These are phyloP conservation scores for Chloroceryle aenea DNA, from an alignment of 2,113 vertebrate species.

Conservation along the genomic window DNA sequence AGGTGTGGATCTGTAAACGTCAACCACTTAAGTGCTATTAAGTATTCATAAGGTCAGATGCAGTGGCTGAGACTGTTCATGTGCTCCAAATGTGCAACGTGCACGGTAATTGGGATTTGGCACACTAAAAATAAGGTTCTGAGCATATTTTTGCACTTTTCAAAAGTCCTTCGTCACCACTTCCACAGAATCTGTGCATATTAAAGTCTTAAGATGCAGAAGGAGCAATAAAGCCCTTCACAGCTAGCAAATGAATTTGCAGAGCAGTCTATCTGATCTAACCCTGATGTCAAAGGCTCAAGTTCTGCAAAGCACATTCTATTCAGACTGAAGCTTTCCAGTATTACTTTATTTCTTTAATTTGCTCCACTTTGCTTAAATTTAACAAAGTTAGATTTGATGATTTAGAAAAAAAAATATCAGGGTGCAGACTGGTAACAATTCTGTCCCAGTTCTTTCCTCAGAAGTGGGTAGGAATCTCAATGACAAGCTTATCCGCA, in stretches of 20 bases:
- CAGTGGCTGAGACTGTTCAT: background rate
- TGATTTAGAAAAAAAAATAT: background rate
- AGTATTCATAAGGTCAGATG: constrained; percentile 31
- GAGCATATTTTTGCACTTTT: background rate
- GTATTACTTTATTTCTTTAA: constrained; percentile 2
- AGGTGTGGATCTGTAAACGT: background rate
- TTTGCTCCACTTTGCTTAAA: background rate
- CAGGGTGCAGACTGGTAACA: background rate
- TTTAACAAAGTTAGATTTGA: background rate
- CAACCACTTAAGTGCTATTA: constrained; percentile 13
- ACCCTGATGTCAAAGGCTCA: background rate
- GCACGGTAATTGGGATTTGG: background rate
- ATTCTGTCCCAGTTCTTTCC: background rate
- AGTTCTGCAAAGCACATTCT: background rate
- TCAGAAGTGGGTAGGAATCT: background rate
- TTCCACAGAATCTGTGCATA: background rate
- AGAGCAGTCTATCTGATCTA: constrained; percentile 7
- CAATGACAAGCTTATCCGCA: background rate
- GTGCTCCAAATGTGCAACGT: background rate
- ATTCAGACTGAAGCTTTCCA: background rate
- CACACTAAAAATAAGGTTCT: background rate
- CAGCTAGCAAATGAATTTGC: background rate
- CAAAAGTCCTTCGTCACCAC: background rate
- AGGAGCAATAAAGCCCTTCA: constrained; percentile 7
- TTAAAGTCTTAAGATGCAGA: background rate